Conservation (phyloP, 2,888 invertebrate genomes). For the Melinaea menophilus region DNA sequence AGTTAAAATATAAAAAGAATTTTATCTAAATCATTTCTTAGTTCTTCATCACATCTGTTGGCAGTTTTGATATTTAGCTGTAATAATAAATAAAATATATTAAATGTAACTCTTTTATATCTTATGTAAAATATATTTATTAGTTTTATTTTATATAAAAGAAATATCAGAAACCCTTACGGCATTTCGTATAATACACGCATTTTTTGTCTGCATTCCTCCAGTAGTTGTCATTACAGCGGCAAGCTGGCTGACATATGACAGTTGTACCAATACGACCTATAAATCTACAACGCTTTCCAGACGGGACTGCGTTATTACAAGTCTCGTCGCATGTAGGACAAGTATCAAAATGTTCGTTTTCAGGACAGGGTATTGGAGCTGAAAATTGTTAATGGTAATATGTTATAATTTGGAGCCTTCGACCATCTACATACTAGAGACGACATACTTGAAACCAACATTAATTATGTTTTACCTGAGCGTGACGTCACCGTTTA, state of each 20-base stretch:
- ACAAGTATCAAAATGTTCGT: slow-evolving; percentile 23
- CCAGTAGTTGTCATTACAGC: slow-evolving; percentile 12
- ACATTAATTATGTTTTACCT: no score
- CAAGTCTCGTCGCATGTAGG: slow-evolving; percentile 26
- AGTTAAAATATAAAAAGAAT: no score
- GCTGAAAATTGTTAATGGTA: slow-evolving; percentile 11
- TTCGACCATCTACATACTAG: no score
- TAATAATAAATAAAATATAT: no score
- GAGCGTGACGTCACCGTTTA: no score
- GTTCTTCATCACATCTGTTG: no score
- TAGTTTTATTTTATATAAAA: not conserved
- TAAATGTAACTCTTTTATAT: no score
- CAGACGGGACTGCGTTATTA: slow-evolving; percentile 17
- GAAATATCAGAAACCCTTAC: not conserved
- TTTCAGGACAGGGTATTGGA: slow-evolving; percentile 20
- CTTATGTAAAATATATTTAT: no score
- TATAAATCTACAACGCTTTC: slow-evolving; percentile 18
- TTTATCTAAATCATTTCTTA: no score
- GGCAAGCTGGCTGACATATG: slow-evolving; percentile 11
- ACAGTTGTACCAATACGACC: slow-evolving; percentile 1
- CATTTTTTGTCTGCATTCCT: slow-evolving; percentile 7
- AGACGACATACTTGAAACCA: no score
- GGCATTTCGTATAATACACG: slow-evolving; percentile 2
- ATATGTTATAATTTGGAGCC: no score
- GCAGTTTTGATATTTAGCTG: no score